Percentiles rank a stretch among this genome's conserved stretches.
Conservation (phyloP, 2,113 vertebrate species). For the Notechis scutatus region DNA sequence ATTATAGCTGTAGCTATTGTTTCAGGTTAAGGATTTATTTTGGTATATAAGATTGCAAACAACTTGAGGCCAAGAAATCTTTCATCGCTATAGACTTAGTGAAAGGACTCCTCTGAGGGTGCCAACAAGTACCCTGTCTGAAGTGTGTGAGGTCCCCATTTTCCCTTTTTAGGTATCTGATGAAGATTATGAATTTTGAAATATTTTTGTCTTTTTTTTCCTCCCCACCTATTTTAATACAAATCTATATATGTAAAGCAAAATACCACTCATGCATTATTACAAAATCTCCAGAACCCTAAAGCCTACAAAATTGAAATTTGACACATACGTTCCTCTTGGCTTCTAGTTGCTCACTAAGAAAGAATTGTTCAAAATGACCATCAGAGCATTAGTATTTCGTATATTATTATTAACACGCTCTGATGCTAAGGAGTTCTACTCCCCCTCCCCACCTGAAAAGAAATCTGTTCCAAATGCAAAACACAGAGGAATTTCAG, state of each 20-base stretch:
- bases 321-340: too few relatives aligned
- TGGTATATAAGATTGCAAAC: background rate
- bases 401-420: too few relatives aligned
- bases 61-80: background rate
- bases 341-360: too few relatives aligned
- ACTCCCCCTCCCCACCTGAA: too few relatives aligned
- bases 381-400: too few relatives aligned
- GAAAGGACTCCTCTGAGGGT: background rate
- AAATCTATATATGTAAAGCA: background rate
- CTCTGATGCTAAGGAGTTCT: too few relatives aligned
- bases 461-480: too few relatives aligned
- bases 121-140: background rate
- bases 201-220: background rate
- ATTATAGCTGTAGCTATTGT: background rate
- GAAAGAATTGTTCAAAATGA: too few relatives aligned
- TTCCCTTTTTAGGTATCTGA: background rate
- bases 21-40: background rate
- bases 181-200: background rate
- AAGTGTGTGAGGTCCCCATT: background rate
- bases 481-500: too few relatives aligned
- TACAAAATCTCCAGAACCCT: too few relatives aligned
- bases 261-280: too few relatives aligned
- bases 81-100: background rate
- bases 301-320: too few relatives aligned
- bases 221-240: background rate